Base-by-base conservation (phyloP, 2,888 invertebrate species). In the Xestoiulus laeticollis region DNA sequence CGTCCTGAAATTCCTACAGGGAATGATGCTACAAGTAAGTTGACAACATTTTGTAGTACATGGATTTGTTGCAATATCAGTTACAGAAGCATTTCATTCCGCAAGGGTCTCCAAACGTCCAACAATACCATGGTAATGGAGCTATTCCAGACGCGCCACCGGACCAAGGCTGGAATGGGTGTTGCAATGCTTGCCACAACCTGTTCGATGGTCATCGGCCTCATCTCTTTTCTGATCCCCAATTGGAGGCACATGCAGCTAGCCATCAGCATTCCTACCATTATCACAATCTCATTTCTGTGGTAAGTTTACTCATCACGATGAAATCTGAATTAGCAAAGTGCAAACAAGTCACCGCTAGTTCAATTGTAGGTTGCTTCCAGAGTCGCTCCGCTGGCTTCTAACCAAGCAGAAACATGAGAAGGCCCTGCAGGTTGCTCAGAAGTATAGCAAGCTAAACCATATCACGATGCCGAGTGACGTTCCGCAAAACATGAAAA, bases 201-300 rank as follows among this genome's bases (percentile, higher is more conserved):
- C 8, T 90, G 90, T 8, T 91, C 91, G 43, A 88, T 93, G 14
- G 93, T 93, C 26, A 91, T 93, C 33, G 91, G 92, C 48, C 89
- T 93, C 33, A 90, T 94, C 14, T 92, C 93, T 5, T 93, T 92
- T 89, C 90, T 92, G 12, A 91, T 94, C 78, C 92, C 92, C 12
- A 92, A 93, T 90, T 94, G 94, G 94, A 91, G 93, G 48, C 91
- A 92, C 87, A 91, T 94, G 14, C 93, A 94, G 89, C 91, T 94
- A 83, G 93, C 93, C 0, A 91, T 93, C 84, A 92, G 92, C 22
- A 91, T 93, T 44, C 93, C 93, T 0, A 92, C 93, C 43, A 90
- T 93, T 0, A 88, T 93, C 6, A 92, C 93, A 5, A 89, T 93
- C 5, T 90, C 92, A 88, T 92, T 91, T 89, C 90, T 91, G 43